Base-by-base conservation (phyloP, 1,140 invertebrate species). In the Drosophila navojoa region DNA sequence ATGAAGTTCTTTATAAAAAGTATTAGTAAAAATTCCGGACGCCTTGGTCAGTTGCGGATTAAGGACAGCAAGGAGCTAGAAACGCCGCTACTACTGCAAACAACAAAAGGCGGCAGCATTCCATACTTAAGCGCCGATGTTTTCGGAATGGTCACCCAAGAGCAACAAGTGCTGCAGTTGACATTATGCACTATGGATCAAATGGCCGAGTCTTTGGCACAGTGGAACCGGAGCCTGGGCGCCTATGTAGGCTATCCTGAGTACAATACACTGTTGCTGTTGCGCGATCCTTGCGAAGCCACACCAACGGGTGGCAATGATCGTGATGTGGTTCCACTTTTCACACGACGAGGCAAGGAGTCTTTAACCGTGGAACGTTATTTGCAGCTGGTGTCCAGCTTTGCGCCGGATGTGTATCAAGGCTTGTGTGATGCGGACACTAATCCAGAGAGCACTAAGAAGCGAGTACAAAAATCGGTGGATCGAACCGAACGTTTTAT, bases 401-500 rank as follows among this genome's bases (percentile, higher is more conserved):
- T 96, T 87, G 94, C 95, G 92, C 96, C 97, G 52, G 95, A 97
- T 92, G 94, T 96, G 77, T 97, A 96, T 92, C 94, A 96, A 84
- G 94, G 95, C 16, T 92, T 98, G 62, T 95, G 95, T 90, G 96
- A 98, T 94, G 94, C 96, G n/a, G 96, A 97, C 78, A 97, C 96
- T 27, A 94, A 96, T 82, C 78, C 92, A 4, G 91, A 93, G 16
- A 95, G 95, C 76, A 92, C 94, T 0, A 93, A 93, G 42, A 97
- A 97, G 91, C 93, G 96, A 69, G 81, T 95, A 16, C 80, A 79
- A 1, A 97, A 97, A 90, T 92, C 96, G 15, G 92, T 96, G 1
- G 93, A 94, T 16, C 93, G 94, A 67, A 95, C 94, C 35, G 91
- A 91, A 53, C 81, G 78, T 52, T 93, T 96, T 71, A 93, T 95